Percentiles rank a stretch among this genome's conserved stretches.
These are phyloP conservation scores for Babylonia areolata DNA, from an alignment of 1,140 invertebrate species.

Conservation along the genomic window DNA sequence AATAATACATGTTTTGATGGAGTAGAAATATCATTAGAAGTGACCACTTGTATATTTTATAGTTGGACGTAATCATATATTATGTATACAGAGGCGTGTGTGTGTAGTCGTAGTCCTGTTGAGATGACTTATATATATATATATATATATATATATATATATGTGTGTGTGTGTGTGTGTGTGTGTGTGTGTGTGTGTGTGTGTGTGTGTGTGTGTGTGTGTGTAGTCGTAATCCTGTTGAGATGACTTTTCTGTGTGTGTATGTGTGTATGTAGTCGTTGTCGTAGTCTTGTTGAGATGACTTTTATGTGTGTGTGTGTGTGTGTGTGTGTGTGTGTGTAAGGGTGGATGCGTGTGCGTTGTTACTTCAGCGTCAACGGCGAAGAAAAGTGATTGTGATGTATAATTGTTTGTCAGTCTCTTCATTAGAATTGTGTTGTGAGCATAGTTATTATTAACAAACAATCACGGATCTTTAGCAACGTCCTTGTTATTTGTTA, in stretches of 20 bases:
- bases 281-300: not conserved
- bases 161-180: conserved; percentile 7
- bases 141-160: conserved; percentile 6
- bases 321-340: not conserved
- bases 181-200: conserved; percentile 11
- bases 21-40: too few relatives aligned
- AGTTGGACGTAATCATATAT: not conserved
- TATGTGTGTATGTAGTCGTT: conserved; percentile 19
- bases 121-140: too few relatives aligned
- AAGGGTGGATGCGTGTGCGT: too few relatives aligned
- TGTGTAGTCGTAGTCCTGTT: too few relatives aligned
- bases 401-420: too few relatives aligned
- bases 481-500: too few relatives aligned
- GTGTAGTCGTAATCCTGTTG: not conserved
- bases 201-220: conserved; percentile 11
- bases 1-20: not conserved
- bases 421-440: too few relatives aligned
- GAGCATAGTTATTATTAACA: too few relatives aligned
- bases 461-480: too few relatives aligned
- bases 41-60: not conserved
- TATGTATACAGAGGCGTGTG: not conserved
- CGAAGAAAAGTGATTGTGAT: too few relatives aligned
- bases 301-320: not conserved
- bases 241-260: too few relatives aligned
- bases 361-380: too few relatives aligned